These are phyloP conservation scores for Macquaria australasica DNA, from an alignment of 2,113 vertebrate species.

Conservation along the genomic window DNA sequence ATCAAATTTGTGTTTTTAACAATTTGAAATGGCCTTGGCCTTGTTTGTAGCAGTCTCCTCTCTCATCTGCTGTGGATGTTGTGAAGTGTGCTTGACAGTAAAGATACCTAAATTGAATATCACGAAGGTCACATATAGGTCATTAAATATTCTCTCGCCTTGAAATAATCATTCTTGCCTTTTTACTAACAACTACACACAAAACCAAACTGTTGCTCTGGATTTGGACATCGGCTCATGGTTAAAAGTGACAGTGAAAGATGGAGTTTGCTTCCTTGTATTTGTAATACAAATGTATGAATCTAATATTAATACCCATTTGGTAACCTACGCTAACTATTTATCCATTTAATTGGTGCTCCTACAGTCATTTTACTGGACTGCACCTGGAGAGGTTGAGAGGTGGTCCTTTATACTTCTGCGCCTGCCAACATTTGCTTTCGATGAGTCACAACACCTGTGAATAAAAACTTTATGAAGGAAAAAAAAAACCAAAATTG, in stretches of 20 bases:
- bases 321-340: neutral
- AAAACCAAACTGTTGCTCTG: neutral
- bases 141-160: neutral
- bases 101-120: neutral
- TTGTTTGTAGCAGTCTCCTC: neutral
- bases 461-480: neutral
- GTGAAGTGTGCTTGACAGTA: neutral
- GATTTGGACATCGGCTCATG: neutral
- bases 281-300: neutral
- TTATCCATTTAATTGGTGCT: neutral
- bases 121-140: neutral
- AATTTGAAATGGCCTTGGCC: neutral
- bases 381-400: neutral
- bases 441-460: slow-evolving; percentile 16
- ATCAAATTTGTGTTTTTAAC: neutral
- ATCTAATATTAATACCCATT: neutral
- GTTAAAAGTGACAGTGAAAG: no score
- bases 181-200: neutral
- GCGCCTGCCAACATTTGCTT: slow-evolving; percentile 10
- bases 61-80: neutral
- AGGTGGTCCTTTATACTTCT: neutral
- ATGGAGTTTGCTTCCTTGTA: neutral
- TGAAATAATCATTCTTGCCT: neutral
- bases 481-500: neutral
- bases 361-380: neutral